Conservation (phyloP, 2,113 vertebrate species). For the Ammodytes dubius region DNA sequence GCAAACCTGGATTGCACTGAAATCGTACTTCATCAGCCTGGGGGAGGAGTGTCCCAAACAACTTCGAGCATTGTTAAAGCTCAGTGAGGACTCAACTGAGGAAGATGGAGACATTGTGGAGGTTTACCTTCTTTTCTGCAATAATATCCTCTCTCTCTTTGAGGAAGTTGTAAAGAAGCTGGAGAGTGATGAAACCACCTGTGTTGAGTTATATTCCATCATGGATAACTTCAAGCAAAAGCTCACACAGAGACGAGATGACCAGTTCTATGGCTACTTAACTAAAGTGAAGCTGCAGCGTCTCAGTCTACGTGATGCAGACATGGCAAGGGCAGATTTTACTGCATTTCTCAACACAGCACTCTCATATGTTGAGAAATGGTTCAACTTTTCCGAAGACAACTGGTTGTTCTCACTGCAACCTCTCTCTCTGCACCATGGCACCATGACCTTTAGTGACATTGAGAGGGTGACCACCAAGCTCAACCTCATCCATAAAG, state of each 20-base stretch:
- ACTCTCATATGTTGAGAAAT: slow-evolving; percentile 49
- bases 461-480: slow-evolving; percentile 13
- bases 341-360: slow-evolving; percentile 46
- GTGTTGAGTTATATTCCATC: slow-evolving; percentile 10
- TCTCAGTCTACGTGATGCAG: neutral
- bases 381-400: slow-evolving; percentile 46
- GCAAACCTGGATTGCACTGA: neutral
- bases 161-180: slow-evolving; percentile 24
- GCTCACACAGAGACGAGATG: slow-evolving; percentile 14
- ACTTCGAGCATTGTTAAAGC: neutral
- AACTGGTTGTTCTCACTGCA: slow-evolving; percentile 54
- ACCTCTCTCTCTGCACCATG: slow-evolving; percentile 41
- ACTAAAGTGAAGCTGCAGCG: slow-evolving; percentile 5
- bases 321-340: slow-evolving; percentile 20
- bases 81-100: neutral
- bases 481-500: slow-evolving; percentile 14
- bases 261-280: slow-evolving; percentile 15
- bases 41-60: neutral
- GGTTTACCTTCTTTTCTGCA: slow-evolving; percentile 15
- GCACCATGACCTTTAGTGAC: slow-evolving; percentile 4
- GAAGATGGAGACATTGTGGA: neutral
- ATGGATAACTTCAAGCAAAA: slow-evolving; percentile 6
- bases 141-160: slow-evolving; percentile 8
- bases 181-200: slow-evolving; percentile 3
- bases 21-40: neutral